These are phyloP conservation scores for Agapetus fuscipes DNA, from an alignment of 2,888 invertebrate genomes.

Conservation along the genomic window DNA sequence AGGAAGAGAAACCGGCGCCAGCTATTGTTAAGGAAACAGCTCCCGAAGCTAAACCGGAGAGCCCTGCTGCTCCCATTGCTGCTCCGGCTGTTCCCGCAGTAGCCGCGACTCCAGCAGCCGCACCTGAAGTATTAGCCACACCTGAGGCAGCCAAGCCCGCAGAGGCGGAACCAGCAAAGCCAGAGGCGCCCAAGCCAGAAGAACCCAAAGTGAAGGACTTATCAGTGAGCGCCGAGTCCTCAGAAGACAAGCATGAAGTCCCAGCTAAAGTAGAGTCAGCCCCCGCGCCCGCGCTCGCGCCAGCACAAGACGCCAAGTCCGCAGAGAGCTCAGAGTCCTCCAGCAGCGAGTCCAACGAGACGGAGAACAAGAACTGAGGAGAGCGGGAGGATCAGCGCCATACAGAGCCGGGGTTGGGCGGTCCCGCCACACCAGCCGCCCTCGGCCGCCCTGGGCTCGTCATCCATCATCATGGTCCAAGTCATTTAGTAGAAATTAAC, in stretches of 20 bases:
- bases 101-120: background rate
- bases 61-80: background rate
- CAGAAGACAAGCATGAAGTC: slow-evolving; percentile 19
- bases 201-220: slow-evolving; percentile 5
- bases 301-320: slow-evolving; percentile 23
- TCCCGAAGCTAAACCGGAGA: slow-evolving; percentile 23
- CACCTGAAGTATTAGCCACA: background rate
- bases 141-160: slow-evolving; percentile 24
- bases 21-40: slow-evolving; percentile 22
- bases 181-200: slow-evolving; percentile 9
- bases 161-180: slow-evolving; percentile 9
- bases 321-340: slow-evolving; percentile 29
- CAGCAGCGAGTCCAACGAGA: slow-evolving; percentile 18
- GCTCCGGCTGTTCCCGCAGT: background rate
- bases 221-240: slow-evolving; percentile 10
- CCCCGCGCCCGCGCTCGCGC: slow-evolving; percentile 19
- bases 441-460: background rate
- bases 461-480: background rate
- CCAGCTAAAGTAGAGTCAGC: slow-evolving; percentile 21
- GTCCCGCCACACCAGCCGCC: too few species aligned
- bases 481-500: background rate
- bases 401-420: too few species aligned
- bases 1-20: slow-evolving; percentile 23
- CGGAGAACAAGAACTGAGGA: slow-evolving; percentile 1
- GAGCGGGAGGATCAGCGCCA: too few species aligned